phyloP scores from a whole-genome alignment of 2,113 vertebrate species.

The Microtus montanus region DNA sequence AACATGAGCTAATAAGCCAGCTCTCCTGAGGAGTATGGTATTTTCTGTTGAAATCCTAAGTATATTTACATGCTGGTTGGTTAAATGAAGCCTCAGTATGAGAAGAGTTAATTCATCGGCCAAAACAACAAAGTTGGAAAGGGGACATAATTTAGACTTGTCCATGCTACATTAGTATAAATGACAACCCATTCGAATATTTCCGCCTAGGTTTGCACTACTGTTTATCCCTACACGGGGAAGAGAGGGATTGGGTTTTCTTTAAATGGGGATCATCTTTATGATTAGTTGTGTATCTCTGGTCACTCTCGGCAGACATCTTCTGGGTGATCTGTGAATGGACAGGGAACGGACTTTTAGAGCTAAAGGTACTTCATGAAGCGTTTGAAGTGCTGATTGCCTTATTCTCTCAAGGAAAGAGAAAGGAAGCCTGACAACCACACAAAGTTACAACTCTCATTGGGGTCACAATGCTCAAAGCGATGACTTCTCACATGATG shows the following conservation, averaged over 20 bases:
- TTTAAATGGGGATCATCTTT: not conserved
- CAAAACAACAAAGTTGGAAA: not conserved
- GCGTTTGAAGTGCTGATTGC: not conserved
- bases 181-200: not conserved
- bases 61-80: not conserved
- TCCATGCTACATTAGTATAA: not conserved
- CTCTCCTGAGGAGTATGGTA: not conserved
- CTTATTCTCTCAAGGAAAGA: not conserved
- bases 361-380: not conserved
- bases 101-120: not conserved
- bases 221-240: not conserved
- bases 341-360: not conserved
- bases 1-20: accelerated
- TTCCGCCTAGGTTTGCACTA: not conserved
- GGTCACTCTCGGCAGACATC: not conserved
- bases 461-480: not conserved
- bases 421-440: not conserved
- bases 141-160: not conserved
- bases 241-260: accelerated
- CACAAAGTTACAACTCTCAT: not conserved
- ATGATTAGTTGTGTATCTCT: not conserved
- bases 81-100: not conserved
- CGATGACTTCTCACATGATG: not conserved
- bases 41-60: not conserved
- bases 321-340: not conserved